These are phyloP conservation scores for Strigops habroptila DNA, from an alignment of 2,113 vertebrate genomes.

Conservation along the genomic window DNA sequence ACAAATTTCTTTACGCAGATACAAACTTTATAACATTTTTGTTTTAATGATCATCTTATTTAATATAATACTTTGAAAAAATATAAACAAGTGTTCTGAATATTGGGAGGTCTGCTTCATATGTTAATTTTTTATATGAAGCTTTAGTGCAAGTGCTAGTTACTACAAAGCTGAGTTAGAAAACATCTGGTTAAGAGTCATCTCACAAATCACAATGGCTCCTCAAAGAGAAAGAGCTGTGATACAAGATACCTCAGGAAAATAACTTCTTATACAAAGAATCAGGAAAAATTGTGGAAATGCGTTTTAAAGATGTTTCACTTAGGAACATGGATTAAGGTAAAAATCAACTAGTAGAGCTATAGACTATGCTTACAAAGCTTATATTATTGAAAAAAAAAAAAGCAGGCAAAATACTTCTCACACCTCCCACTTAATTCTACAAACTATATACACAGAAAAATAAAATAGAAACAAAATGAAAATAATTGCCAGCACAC, in stretches of 20 bases:
- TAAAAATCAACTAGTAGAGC: neutral
- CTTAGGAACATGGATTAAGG: neutral
- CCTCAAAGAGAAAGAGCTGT: neutral
- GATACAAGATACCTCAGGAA: neutral
- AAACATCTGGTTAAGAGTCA: neutral
- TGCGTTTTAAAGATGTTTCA: neutral
- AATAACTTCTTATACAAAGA: neutral
- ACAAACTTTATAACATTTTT: neutral
- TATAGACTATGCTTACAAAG: neutral
- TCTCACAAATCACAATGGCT: neutral
- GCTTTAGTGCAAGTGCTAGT: neutral
- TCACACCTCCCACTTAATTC: neutral
- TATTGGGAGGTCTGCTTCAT: neutral
- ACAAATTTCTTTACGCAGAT: neutral
- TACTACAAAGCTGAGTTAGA: neutral
- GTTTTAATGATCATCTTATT: neutral
- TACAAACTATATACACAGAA: neutral
- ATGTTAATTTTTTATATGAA: neutral
- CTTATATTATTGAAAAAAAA: neutral
- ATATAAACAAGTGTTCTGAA: neutral
- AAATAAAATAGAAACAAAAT: neutral
- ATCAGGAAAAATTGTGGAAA: neutral
- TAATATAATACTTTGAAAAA: neutral
- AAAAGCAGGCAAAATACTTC: neutral
- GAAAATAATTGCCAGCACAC: neutral